Evolutionary conservation across 2,797 vertebrate species (phyloP), one percentile per base, ranked within the genome.

Genomic region (Xerus rutilus): DNA sequence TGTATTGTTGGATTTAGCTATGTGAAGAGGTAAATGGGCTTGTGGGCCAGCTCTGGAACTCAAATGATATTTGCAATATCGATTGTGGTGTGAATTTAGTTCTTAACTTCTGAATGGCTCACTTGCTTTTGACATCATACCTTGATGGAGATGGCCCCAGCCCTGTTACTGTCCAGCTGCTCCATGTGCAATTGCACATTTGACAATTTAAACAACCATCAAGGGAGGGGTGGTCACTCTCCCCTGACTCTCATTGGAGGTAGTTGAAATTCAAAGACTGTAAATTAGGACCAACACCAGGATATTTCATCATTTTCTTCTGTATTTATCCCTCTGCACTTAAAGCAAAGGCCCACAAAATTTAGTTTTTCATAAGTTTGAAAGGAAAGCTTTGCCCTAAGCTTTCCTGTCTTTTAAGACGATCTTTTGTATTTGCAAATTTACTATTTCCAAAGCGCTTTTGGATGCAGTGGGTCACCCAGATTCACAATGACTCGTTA

Each of bases 401-500:
- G 64, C 23, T 76, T 91, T 82, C 64, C 23, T 23, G 7, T 67
- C 39, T 82, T 49, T 54, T 52, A 82, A 86, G 54, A 91, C 74
- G 95, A 93, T 93, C 84, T 67, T 67, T 95, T 4, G 30, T 78
- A 76, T 91, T 89, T 95, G 43, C 52, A 86, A 89, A 86, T 94
- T 65, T 74, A 47, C 4, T 65, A 84, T 96, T 93, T 91, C 93
- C 92, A 92, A 93, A 86, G 79, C 93, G 89, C 35, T 95, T 93
- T 92, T 77, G n/a, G 77, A 82, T 10, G 64, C 39, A 39, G 3
- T 54, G 43, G 85, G 69, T 93, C 90, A 87, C 81, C 76, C 32
- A 52, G 83, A 39, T 23, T 86, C 43, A 43, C 5, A n/a, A 25
- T 35, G 84, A 91, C 82, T 64, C 54, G 21, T 59, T 64, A 15